Evolutionary conservation across 2,113 vertebrate genomes (phyloP).

Genomic region (Motacilla tschutschensis): DNA sequence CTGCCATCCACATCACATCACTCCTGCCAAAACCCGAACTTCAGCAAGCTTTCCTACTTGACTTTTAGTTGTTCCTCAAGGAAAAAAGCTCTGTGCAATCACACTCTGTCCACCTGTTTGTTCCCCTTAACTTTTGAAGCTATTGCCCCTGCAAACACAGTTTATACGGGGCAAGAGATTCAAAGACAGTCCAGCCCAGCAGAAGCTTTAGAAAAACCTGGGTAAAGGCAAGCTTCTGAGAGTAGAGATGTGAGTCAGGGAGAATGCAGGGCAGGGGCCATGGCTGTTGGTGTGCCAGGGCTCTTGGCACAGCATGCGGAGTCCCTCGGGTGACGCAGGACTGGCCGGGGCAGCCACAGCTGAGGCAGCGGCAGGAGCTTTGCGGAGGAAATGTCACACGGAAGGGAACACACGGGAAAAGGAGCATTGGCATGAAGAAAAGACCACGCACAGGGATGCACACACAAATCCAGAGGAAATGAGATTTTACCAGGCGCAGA

Average conservation of each 20-base stretch:
- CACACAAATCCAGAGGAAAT: not conserved
- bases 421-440: not conserved
- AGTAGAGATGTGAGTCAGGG: not conserved
- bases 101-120: not conserved
- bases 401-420: not conserved
- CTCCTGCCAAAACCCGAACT: not conserved
- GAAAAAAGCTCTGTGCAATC: constrained; percentile 33
- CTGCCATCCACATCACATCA: not conserved
- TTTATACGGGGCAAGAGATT: not conserved
- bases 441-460: not conserved
- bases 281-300: not conserved
- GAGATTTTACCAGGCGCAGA: not conserved
- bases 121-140: not conserved
- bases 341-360: not conserved
- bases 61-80: not conserved
- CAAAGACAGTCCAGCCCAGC: not conserved
- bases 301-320: not conserved
- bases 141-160: not conserved
- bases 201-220: not conserved
- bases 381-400: rapidly evolving
- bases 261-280: not conserved
- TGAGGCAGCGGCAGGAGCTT: not conserved
- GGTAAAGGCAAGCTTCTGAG: not conserved
- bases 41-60: not conserved
- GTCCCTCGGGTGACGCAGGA: rapidly evolving